Evolutionary conservation across 23 tunicate genomes (phyloP).

Genomic region (Halocynthia roretzi): DNA sequence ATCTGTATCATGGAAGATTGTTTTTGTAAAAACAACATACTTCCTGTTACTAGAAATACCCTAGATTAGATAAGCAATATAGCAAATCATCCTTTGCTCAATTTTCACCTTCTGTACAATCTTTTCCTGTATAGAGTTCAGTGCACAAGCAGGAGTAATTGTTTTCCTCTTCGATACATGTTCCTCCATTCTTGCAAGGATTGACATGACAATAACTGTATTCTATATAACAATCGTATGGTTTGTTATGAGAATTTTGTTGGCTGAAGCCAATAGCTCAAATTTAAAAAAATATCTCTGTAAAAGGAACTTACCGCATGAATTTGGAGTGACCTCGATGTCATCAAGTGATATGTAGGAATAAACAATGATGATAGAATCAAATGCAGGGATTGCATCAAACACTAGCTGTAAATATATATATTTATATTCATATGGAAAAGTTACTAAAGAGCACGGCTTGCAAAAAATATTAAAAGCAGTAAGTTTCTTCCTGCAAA

Average conservation of each 20-base stretch:
- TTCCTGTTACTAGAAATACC: no score
- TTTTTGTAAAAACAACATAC: no score
- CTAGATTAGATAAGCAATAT: background rate
- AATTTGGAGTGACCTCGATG: conserved; percentile 29
- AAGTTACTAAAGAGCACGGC: background rate
- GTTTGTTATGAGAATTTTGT: background rate
- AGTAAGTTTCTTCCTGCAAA: background rate
- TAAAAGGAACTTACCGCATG: conserved; percentile 45
- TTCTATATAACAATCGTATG: conserved; percentile 22
- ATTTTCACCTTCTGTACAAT: conserved; percentile 47
- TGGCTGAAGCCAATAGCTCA: background rate
- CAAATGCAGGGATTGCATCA: conserved; percentile 30
- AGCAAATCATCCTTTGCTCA: background rate
- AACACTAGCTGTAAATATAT: conserved; percentile 39
- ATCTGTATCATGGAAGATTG: background rate
- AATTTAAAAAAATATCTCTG: background rate
- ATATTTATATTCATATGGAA: background rate
- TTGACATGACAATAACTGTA: conserved; percentile 31
- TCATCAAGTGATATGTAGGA: conserved; percentile 74
- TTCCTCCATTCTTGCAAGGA: conserved; percentile 82
- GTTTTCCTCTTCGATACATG: conserved; percentile 34
- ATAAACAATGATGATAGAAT: conserved; percentile 20
- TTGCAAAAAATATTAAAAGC: background rate
- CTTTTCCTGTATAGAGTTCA: conserved; percentile 58
- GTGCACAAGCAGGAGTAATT: conserved; percentile 43